phyloP scores from a whole-genome alignment of 2,797 vertebrate genomes.

The Notoglanidium macrostoma region DNA sequence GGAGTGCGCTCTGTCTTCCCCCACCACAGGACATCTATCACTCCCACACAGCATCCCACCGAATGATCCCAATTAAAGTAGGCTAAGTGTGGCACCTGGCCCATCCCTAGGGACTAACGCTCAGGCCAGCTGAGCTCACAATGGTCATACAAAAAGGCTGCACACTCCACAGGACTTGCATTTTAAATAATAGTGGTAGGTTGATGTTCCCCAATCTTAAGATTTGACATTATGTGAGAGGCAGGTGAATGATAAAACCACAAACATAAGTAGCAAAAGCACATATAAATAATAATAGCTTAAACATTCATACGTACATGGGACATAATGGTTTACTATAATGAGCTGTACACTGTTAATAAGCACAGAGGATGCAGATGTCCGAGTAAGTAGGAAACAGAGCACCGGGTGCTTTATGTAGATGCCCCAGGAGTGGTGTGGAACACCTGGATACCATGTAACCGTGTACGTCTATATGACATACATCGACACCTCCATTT shows the following conservation, averaged over 20 bases:
- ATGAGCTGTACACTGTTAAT: conserved; percentile 1
- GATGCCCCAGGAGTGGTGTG: background rate
- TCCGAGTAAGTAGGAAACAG: background rate
- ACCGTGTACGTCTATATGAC: background rate
- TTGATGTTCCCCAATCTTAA: background rate
- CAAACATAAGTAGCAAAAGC: background rate
- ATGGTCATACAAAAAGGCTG: conserved; percentile 14
- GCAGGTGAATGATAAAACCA: background rate
- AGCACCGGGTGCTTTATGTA: background rate
- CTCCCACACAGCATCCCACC: conserved; percentile 28
- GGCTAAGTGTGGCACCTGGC: conserved; percentile 48
- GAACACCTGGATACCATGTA: conserved; percentile 4
- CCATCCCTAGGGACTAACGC: conserved; percentile 40
- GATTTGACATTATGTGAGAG: background rate
- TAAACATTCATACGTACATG: background rate
- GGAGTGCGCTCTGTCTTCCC: background rate
- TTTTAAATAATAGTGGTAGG: background rate
- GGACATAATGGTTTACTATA: background rate
- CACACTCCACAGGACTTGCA: background rate
- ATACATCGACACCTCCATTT: background rate
- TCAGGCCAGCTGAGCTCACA: conserved; percentile 51
- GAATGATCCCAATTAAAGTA: conserved; percentile 57
- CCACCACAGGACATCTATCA: conserved; percentile 43
- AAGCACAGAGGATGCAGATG: conserved; percentile 10
- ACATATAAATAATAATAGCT: background rate